phyloP scores from a whole-genome alignment of 2,888 invertebrate genomes.

The Hirtodrosophila histrioides region DNA sequence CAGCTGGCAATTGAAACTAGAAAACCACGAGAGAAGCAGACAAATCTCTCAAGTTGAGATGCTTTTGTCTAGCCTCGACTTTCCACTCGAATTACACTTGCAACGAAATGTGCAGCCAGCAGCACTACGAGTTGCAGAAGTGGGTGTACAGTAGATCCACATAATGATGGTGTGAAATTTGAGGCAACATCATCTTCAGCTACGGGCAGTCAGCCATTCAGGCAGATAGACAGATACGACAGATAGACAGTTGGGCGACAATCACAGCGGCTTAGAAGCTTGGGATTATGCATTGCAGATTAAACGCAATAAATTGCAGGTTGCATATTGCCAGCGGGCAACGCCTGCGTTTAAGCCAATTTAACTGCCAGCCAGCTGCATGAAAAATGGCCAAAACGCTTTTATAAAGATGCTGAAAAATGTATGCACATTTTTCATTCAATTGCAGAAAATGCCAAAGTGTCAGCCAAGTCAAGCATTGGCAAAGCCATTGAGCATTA shows the following conservation, averaged over 20 bases:
- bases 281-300: slow-evolving; percentile 36
- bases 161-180: slow-evolving; percentile 34
- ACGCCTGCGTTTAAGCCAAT: slow-evolving; percentile 40
- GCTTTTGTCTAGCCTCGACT: slow-evolving; percentile 29
- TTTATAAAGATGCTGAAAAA: slow-evolving; percentile 27
- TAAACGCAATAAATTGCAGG: slow-evolving; percentile 38
- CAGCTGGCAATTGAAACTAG: slow-evolving; percentile 31
- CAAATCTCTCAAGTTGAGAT: slow-evolving; percentile 21
- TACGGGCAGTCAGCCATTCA: slow-evolving; percentile 5
- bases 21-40: slow-evolving; percentile 25
- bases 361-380: slow-evolving; percentile 27
- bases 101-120: slow-evolving; percentile 31
- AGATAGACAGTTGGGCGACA: slow-evolving; percentile 29
- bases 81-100: slow-evolving; percentile 51
- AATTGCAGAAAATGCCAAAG: slow-evolving; percentile 68
- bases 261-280: slow-evolving; percentile 41
- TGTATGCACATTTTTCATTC: slow-evolving; percentile 39
- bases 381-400: slow-evolving; percentile 39
- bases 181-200: slow-evolving; percentile 13
- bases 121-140: slow-evolving; percentile 2
- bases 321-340: slow-evolving; percentile 17
- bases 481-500: slow-evolving; percentile 30
- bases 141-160: slow-evolving; percentile 3
- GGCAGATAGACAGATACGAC: slow-evolving; percentile 3
- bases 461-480: slow-evolving; percentile 35